Base-by-base conservation (phyloP, 2,888 invertebrate species). In the Flexamia atlantica region DNA sequence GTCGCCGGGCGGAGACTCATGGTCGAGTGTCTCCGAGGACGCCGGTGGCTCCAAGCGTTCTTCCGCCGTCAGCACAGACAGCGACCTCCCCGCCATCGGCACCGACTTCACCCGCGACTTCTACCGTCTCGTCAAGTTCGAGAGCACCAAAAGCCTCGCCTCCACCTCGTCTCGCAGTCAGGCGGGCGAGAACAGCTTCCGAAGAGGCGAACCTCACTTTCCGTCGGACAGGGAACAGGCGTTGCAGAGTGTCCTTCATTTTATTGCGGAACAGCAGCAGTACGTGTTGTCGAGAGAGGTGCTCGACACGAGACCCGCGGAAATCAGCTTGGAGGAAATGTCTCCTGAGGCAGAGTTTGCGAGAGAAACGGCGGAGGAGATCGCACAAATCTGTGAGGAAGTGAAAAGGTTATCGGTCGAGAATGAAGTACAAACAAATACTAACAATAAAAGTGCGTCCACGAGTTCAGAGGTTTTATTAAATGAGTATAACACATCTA, bases 51-150 rank as follows among this genome's bases (percentile, higher is more conserved):
- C 95, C 85, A 95, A 95, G 89, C 91, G 94, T 87, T 95, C 95
- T 0, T 95, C 94, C 70, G 94, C 94, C 3, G 89, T 94, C 82
- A 94, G 94, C 86, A 94, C 85, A 91, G 92, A 7, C 94, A 94
- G 88, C 92, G 87, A 87, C 25, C 86, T 87, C 83, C 87, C 94
- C 0, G 93, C 93, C 57, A 92, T 95, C 25, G 95, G 95, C 25
- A 92, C 94, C 17, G 95, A 95, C 89, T 96, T 96, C 88, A 95
- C 95, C 5, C 91, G 95, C 86, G 96, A 96, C 90, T 96, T 95
- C 90, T 96, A 96, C 89, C 93, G 95, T 42, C 92, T 96, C 86
- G 95, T 95, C 72, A 95, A 95, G 90, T 95, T 95, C 89, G 96
- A 95, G 89, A 95, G 95, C 90, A 95, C 94, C 85, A 95, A 95